A percentile compares a stretch with the other conserved stretches of the same genome.
Conservation (phyloP, 53 echinoderm and acorn worm species). For the Paelopatides confundens region DNA sequence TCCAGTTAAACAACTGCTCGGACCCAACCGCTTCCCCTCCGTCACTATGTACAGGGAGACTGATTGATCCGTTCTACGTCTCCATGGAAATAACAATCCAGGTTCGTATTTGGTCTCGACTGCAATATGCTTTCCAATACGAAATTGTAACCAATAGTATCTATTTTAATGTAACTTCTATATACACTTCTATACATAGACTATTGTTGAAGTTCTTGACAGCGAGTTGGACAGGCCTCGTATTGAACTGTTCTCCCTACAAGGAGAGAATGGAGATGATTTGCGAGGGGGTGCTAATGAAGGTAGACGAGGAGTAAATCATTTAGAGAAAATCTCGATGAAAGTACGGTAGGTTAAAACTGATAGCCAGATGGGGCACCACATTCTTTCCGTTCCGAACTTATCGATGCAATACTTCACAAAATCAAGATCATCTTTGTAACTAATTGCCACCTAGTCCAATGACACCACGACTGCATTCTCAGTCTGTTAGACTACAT, state of each 20-base stretch:
- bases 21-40: slow-evolving; percentile 57
- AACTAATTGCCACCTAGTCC: too few species aligned
- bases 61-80: slow-evolving; percentile 54
- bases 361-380: too few species aligned
- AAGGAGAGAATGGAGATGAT: slow-evolving; percentile 72
- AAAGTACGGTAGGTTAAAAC: slow-evolving; percentile 72
- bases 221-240: slow-evolving; percentile 57
- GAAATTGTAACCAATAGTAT: too few species aligned
- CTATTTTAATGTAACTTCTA: too few species aligned
- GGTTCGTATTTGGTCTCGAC: too few species aligned
- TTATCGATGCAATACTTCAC: too few species aligned
- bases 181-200: too few species aligned
- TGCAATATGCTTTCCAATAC: too few species aligned
- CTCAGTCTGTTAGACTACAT: too few species aligned
- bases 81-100: slow-evolving; percentile 80
- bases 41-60: slow-evolving; percentile 19
- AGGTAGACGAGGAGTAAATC: slow-evolving; percentile 72
- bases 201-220: slow-evolving; percentile 73
- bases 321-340: slow-evolving; percentile 69
- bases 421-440: too few species aligned
- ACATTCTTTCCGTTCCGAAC: too few species aligned
- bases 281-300: slow-evolving; percentile 48
- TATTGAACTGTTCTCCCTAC: slow-evolving; percentile 58
- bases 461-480: too few species aligned
- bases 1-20: slow-evolving; percentile 60